Evolutionary conservation across 2,888 invertebrate species (phyloP), one percentile per base, ranked within the genome.

Genomic region (Drosophila ustulata): DNA sequence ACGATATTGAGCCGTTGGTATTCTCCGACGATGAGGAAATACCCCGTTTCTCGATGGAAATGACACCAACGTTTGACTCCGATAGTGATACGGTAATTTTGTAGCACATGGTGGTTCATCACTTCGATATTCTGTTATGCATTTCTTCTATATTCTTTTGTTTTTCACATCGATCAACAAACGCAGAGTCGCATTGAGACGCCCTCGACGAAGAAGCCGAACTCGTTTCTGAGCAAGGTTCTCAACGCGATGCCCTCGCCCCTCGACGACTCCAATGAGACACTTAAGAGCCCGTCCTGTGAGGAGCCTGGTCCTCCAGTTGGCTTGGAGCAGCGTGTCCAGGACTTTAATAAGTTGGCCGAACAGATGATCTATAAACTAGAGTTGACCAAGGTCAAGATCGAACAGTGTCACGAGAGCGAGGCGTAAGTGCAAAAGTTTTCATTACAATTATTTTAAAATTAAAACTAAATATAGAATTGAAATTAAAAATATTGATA

Each of bases 11-110:
- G 75, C 92, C 93, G 58, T 89, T 94, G 70, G 94, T 93, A 74
- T 95, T 95, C 91, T 95, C 94, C 62, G 94, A 94, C 77, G 94
- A 94, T 86, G 94, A 94, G 65, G 94, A 94, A 79, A 93, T 93
- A 81, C 91, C 92, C 76, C 90, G 91, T 70, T 92, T 91, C 88
- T 92, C 93, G 59, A 68, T 90, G 88, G 92, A 92, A 92, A 91
- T 92, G 91, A 90, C 91, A 90, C 90, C 91, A 87, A 91, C 89
- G 73, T 80, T 91, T 80, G 92, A 92, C 84, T 92, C 92, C 78
- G 92, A 92, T 88, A 92, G 92, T 90, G 91, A 93, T 90, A 91
- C 90, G 92, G 92, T 92, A 92, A 90, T 72, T 64, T 37, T 37
- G 70, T 70, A 63, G 70, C 49, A 26, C 39, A 41, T 5, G 6